Evolutionary conservation across 30 jellyfish, hydroid and myxozoan species (phyloP).

Genomic region (Phacellophora camtschatica): DNA sequence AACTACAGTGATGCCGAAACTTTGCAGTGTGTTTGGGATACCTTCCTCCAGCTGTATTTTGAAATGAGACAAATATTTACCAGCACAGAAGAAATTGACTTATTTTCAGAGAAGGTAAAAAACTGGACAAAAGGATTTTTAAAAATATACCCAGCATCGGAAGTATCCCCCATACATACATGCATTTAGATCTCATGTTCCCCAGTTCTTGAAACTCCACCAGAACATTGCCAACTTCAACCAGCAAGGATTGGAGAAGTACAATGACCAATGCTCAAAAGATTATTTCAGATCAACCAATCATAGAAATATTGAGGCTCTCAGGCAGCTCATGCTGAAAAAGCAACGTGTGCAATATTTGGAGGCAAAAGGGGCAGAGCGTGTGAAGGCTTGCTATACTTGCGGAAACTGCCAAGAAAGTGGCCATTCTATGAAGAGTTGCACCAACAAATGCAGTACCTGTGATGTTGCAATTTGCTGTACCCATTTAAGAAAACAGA

Average conservation of each 20-base stretch:
- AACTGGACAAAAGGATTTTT: conserved; percentile 24
- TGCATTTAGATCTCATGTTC: conserved; percentile 36
- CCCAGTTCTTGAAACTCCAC: background rate
- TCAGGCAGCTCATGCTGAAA: conserved; percentile 32
- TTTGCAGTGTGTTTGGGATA: background rate
- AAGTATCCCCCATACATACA: conserved; percentile 25
- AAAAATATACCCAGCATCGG: background rate
- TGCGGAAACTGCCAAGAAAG: conserved; percentile 35
- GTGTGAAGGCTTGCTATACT: background rate
- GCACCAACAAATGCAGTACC: conserved; percentile 25
- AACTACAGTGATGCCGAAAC: background rate
- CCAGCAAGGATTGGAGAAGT: conserved; percentile 37
- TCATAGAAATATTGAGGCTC: conserved; percentile 17
- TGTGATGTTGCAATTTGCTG: conserved; percentile 23
- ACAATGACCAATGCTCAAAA: conserved; percentile 9
- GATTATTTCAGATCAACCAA: conserved; percentile 32
- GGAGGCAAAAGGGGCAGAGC: conserved; percentile 39
- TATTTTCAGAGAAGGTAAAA: background rate
- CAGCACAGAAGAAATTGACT: background rate
- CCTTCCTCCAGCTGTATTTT: background rate
- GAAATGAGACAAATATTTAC: background rate
- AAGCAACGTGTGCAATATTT: conserved; percentile 5
- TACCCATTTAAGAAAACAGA: background rate
- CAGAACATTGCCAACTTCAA: conserved; percentile 12
- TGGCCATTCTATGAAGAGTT: conserved; percentile 27